A percentile compares a stretch with the other conserved stretches of the same genome.
phyloP scores from a whole-genome alignment of 2,888 invertebrate species.

The Spilarctia lutea region DNA sequence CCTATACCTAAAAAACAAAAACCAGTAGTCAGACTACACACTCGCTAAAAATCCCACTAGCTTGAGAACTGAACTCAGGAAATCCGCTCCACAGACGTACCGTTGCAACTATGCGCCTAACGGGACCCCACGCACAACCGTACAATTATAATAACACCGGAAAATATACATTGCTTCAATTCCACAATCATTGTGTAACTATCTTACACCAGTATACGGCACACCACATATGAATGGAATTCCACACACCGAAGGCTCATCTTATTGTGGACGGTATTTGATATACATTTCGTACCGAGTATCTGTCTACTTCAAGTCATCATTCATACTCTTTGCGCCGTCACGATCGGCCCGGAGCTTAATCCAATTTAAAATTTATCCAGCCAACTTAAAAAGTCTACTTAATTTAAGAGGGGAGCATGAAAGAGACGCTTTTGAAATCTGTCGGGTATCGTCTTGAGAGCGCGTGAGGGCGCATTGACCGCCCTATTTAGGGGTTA shows the following conservation, averaged over 20 bases:
- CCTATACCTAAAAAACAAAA: conserved; percentile 33
- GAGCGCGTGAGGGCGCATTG: conserved; percentile 81
- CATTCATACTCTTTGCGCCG: conserved; percentile 82
- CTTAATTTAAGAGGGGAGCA: conserved; percentile 64
- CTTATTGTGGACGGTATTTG: conserved; percentile 53
- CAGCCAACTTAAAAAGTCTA: conserved; percentile 74
- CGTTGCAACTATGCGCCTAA: conserved; percentile 70
- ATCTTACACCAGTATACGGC: conserved; percentile 50
- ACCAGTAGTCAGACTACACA: conserved; percentile 19
- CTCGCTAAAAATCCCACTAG: conserved; percentile 67
- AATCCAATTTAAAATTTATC: conserved; percentile 82
- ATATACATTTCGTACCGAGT: conserved; percentile 55
- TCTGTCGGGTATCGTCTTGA: conserved; percentile 65
- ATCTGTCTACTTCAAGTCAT: conserved; percentile 68
- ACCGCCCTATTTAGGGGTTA: conserved; percentile 75
- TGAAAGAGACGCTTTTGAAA: conserved; percentile 64
- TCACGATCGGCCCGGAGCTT: conserved; percentile 81
- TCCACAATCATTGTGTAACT: conserved; percentile 74
- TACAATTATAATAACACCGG: conserved; percentile 73
- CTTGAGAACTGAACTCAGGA: conserved; percentile 77
- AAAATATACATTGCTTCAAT: conserved; percentile 80
- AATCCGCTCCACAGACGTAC: conserved; percentile 69
- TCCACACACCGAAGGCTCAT: conserved; percentile 46
- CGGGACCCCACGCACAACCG: conserved; percentile 64
- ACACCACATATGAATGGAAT: conserved; percentile 40